These are phyloP conservation scores for Lophotriccus pileatus DNA, from an alignment of 2,797 vertebrate species.

Conservation along the genomic window DNA sequence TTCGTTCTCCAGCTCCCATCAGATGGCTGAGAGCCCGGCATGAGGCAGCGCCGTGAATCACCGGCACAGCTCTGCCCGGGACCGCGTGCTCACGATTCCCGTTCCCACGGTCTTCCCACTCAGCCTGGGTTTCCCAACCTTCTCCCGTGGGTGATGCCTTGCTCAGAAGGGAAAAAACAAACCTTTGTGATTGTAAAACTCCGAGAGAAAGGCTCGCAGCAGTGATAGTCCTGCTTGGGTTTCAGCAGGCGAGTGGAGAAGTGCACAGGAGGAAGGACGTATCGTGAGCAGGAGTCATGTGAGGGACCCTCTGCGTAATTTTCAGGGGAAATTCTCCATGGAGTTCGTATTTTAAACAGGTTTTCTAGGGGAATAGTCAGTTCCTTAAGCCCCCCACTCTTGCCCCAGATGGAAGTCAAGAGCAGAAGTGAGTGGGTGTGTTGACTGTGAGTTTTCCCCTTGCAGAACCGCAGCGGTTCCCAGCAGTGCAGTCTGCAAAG, in stretches of 20 bases:
- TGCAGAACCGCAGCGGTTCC: fast-evolving
- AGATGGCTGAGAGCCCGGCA: not conserved
- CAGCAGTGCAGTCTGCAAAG: not conserved
- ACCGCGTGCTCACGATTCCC: not conserved
- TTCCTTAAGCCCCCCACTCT: not conserved
- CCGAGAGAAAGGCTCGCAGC: not conserved
- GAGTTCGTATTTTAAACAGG: not conserved
- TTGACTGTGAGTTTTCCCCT: not conserved
- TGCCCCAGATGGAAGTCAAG: not conserved
- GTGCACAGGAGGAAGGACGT: not conserved
- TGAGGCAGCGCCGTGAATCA: slow-evolving; percentile 19
- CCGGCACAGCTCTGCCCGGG: not conserved
- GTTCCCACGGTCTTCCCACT: slow-evolving; percentile 46
- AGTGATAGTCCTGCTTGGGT: not conserved
- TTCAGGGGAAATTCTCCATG: not conserved
- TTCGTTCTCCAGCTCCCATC: not conserved
- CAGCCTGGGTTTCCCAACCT: not conserved
- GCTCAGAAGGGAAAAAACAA: not conserved
- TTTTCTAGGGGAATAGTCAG: not conserved
- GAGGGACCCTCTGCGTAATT: not conserved
- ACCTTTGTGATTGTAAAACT: not conserved
- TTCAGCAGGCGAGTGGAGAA: not conserved
- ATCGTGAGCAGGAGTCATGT: fast-evolving
- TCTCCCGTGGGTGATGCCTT: not conserved
- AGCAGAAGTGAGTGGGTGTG: not conserved